phyloP scores from a whole-genome alignment of 2,113 vertebrate genomes.

The Podarcis muralis region DNA sequence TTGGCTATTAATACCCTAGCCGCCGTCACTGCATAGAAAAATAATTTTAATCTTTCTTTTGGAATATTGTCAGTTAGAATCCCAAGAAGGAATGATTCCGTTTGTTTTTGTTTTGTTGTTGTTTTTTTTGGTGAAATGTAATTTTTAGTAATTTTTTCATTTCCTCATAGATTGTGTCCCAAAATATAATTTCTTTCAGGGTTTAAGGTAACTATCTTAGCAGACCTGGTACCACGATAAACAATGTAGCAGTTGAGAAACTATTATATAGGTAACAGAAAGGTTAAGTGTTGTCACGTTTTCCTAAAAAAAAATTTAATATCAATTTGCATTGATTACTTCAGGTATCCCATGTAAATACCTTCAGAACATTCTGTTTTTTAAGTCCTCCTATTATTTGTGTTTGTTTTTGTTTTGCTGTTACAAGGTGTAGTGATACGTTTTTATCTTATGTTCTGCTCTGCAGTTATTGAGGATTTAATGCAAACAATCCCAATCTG shows the following conservation, averaged over 20 bases:
- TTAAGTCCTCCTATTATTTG: not conserved
- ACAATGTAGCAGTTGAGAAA: not conserved
- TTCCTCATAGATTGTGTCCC: too few species aligned
- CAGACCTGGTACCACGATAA: not conserved
- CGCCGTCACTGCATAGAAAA: too few species aligned
- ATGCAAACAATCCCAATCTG: not conserved
- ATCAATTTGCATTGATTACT: not conserved
- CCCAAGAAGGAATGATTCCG: too few species aligned
- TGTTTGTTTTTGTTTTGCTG: not conserved
- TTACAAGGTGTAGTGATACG: not conserved
- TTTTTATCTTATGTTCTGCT: not conserved
- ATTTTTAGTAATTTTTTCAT: too few species aligned
- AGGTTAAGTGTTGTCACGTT: not conserved
- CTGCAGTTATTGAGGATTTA: not conserved
- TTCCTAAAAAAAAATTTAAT: not conserved
- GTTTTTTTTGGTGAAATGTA: too few species aligned
- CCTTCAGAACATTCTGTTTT: not conserved
- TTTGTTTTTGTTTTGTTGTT: too few species aligned
- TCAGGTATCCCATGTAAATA: not conserved
- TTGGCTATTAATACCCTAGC: too few species aligned
- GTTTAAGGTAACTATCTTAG: not conserved
- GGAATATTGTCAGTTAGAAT: too few species aligned
- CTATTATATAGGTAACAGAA: not conserved
- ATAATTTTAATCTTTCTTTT: too few species aligned
- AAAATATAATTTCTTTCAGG: not conserved